These are phyloP conservation scores for Platalea minor DNA, from an alignment of 2,797 vertebrate species.

Conservation along the genomic window DNA sequence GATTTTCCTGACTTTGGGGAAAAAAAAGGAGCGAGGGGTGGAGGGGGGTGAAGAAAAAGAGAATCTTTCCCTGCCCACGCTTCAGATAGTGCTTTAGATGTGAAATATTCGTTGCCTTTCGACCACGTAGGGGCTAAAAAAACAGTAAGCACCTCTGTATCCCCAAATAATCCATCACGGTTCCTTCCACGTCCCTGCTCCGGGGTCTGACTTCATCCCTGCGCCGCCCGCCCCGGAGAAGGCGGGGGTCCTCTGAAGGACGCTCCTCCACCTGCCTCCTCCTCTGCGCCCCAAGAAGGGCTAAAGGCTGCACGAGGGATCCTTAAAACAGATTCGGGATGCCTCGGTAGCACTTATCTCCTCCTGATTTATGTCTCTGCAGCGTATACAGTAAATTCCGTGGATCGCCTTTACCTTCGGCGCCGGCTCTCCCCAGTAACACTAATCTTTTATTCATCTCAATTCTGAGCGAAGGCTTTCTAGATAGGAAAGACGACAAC, in stretches of 20 bases:
- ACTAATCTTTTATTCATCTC: constrained; percentile 10
- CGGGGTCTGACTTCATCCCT: not conserved
- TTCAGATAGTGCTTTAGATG: constrained; percentile 43
- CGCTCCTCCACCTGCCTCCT: not conserved
- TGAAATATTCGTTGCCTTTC: constrained; percentile 66
- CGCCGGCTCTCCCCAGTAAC: not conserved
- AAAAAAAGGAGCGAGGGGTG: not conserved
- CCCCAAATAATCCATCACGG: not conserved
- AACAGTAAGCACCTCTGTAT: not conserved
- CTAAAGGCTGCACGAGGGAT: not conserved
- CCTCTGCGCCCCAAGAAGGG: not conserved
- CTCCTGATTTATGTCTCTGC: not conserved
- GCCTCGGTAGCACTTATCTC: not conserved
- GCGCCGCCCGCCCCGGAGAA: rapidly evolving
- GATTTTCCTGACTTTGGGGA: constrained; percentile 58
- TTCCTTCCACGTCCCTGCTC: rapidly evolving
- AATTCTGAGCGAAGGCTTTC: not conserved
- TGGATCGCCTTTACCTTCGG: not conserved
- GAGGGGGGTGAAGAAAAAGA: not conserved
- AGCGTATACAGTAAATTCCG: not conserved
- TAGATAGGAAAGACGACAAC: rapidly evolving
- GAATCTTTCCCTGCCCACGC: not conserved
- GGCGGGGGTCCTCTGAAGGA: not conserved
- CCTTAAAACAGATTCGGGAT: not conserved
- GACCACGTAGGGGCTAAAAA: not conserved